Conservation (phyloP, 2,113 vertebrate species). For the Chaetura pelagica region DNA sequence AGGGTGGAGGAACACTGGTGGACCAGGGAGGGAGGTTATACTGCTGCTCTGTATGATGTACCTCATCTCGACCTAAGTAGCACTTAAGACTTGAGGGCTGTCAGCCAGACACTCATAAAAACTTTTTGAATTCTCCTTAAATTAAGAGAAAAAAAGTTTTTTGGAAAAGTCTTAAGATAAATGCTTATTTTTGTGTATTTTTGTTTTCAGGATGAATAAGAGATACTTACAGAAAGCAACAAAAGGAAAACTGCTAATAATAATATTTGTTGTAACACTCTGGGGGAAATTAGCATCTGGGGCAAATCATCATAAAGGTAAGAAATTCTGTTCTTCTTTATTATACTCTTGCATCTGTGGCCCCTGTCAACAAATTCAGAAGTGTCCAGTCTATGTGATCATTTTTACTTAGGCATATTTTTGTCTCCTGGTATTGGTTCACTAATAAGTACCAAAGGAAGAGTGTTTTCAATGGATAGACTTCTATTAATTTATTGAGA, state of each 20-base stretch:
- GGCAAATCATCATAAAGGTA: conserved; percentile 91
- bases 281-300: conserved; percentile 86
- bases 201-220: conserved; percentile 91
- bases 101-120: background rate
- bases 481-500: background rate
- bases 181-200: conserved; percentile 13
- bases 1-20: background rate
- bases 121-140: background rate
- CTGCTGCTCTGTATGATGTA: background rate
- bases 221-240: conserved; percentile 87
- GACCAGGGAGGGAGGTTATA: background rate
- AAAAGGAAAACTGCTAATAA: conserved; percentile 90
- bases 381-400: background rate
- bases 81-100: background rate
- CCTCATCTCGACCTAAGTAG: background rate
- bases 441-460: background rate
- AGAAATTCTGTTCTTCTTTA: conserved; percentile 34
- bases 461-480: background rate
- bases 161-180: background rate
- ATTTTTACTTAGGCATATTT: background rate
- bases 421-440: background rate
- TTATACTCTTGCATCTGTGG: background rate
- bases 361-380: background rate
- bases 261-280: conserved; percentile 90
- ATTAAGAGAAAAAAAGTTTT: background rate